phyloP scores from a whole-genome alignment of 2,113 vertebrate species.

The Neopipo cinnamomea region DNA sequence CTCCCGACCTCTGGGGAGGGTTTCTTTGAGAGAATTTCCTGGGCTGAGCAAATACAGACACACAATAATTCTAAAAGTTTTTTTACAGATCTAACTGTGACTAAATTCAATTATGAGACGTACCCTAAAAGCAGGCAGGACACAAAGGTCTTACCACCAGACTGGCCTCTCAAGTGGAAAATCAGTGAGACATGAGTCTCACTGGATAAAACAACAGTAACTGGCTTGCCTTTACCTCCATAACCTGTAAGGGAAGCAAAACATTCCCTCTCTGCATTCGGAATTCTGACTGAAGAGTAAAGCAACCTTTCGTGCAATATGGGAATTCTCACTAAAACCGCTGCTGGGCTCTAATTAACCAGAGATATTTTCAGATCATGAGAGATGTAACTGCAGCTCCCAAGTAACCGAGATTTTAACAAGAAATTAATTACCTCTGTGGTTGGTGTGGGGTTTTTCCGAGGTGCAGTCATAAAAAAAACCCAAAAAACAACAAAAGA shows the following conservation, averaged over 20 bases:
- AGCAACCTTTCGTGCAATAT: neutral
- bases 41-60: neutral
- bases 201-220: neutral
- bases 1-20: neutral
- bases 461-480: neutral
- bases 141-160: neutral
- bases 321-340: neutral
- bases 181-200: slow-evolving; percentile 3
- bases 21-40: neutral
- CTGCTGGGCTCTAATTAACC: neutral
- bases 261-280: neutral
- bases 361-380: neutral
- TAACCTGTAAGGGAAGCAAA: neutral
- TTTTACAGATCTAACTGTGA: neutral
- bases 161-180: slow-evolving; percentile 8
- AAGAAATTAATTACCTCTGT: neutral
- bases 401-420: neutral
- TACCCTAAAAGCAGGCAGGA: neutral
- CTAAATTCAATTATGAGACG: neutral
- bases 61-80: neutral
- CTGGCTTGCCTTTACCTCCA: neutral
- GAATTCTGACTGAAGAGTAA: neutral
- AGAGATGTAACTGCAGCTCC: neutral
- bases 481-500: neutral
- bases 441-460: neutral